These are phyloP conservation scores for Gallirallus australis DNA, from an alignment of 2,797 vertebrate genomes.

Conservation along the genomic window DNA sequence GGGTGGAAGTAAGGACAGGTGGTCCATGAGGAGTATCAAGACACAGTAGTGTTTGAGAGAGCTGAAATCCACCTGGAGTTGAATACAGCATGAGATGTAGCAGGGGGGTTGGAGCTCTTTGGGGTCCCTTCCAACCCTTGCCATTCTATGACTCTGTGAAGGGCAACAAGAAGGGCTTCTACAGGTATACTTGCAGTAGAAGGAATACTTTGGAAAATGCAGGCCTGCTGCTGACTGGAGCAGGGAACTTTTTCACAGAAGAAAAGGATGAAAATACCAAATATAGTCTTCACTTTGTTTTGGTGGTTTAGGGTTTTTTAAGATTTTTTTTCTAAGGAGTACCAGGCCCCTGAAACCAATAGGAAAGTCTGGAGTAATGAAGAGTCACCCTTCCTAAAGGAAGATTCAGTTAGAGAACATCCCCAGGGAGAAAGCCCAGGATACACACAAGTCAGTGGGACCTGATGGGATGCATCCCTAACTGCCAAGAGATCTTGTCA, in stretches of 20 bases:
- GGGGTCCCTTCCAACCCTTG: no score
- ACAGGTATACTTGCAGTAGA: neutral
- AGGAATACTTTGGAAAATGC: neutral
- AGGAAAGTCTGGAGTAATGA: neutral
- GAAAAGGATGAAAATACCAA: neutral
- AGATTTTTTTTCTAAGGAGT: neutral
- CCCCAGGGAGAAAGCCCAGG: fast-evolving
- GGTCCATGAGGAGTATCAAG: neutral
- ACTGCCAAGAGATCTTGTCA: neutral
- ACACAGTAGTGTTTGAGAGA: neutral
- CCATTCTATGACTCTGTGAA: neutral
- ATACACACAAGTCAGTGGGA: neutral
- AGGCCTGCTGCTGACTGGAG: neutral
- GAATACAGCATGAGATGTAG: neutral
- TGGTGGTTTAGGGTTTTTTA: neutral
- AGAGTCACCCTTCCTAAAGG: neutral
- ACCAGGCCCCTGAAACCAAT: neutral
- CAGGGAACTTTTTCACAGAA: neutral
- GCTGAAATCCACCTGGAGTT: neutral
- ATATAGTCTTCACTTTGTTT: neutral
- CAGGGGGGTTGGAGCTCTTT: no score
- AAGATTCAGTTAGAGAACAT: neutral
- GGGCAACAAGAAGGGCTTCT: neutral
- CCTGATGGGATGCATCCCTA: neutral
- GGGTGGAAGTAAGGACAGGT: neutral